Evolutionary conservation across 2,113 vertebrate genomes (phyloP).

Genomic region (Strix aluco): DNA sequence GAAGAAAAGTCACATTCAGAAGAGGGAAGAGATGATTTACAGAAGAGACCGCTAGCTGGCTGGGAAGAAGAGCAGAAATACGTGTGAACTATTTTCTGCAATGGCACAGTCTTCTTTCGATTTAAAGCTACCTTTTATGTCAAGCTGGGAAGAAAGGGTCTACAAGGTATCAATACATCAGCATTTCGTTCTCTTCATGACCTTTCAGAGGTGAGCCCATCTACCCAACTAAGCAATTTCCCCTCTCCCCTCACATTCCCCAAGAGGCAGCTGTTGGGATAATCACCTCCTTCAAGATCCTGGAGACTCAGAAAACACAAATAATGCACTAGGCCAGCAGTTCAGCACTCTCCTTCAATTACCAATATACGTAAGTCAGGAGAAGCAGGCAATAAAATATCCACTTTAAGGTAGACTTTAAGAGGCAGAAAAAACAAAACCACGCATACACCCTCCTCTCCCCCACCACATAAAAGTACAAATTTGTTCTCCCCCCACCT

Average conservation of each 20-base stretch:
- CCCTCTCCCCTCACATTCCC: conserved; percentile 35
- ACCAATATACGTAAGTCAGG: conserved; percentile 47
- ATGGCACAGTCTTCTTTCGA: neutral
- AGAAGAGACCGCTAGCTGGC: accelerated
- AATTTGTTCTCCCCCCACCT: neutral
- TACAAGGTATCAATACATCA: conserved; percentile 41
- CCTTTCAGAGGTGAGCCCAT: conserved; percentile 48
- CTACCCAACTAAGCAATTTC: conserved; percentile 42
- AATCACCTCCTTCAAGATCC: conserved; percentile 60
- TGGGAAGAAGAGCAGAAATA: neutral
- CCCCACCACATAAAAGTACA: conserved; percentile 19
- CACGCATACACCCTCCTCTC: neutral
- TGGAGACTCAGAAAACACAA: conserved; percentile 37
- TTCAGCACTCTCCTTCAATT: conserved; percentile 66
- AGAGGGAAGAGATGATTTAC: neutral
- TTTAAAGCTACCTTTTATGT: conserved; percentile 38
- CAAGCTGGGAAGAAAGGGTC: conserved; percentile 32
- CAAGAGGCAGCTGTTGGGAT: conserved; percentile 26
- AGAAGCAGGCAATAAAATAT: conserved; percentile 59
- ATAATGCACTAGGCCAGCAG: conserved; percentile 56
- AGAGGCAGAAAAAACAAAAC: conserved; percentile 34
- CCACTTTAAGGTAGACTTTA: conserved; percentile 54
- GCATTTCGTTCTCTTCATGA: conserved; percentile 12
- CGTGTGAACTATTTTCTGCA: neutral
- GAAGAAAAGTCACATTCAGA: neutral